Conservation (phyloP, 1,140 invertebrate species). For the Globodera rostochiensis region DNA sequence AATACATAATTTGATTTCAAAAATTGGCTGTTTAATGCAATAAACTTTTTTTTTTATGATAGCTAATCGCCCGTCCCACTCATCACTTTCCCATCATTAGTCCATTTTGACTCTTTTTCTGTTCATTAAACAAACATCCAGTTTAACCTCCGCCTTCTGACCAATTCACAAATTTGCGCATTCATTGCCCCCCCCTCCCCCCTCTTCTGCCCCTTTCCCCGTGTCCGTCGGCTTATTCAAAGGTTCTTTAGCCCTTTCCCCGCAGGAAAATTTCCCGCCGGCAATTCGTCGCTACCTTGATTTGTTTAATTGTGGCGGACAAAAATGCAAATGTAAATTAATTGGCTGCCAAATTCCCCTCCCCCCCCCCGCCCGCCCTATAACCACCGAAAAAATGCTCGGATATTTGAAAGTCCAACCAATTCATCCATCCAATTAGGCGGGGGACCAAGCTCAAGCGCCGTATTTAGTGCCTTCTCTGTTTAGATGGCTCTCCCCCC, state of each 20-base stretch:
- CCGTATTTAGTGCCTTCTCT: too few relatives aligned
- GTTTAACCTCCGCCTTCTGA: neutral
- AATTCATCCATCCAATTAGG: neutral
- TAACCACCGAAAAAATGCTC: neutral
- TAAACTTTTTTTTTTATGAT: too few relatives aligned
- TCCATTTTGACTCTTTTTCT: neutral
- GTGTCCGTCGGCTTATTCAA: neutral
- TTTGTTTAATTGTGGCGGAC: conserved; percentile 1
- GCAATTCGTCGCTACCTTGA: conserved; percentile 6
- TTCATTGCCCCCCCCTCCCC: neutral
- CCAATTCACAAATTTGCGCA: neutral
- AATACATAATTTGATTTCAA: too few relatives aligned
- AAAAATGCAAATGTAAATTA: neutral
- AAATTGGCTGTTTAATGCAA: too few relatives aligned
- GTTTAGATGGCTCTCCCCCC: neutral
- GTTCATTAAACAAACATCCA: neutral
- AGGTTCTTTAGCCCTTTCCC: neutral
- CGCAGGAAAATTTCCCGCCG: neutral
- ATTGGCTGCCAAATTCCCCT: conserved; percentile 6
- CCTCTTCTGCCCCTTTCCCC: neutral
- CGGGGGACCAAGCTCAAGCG: neutral
- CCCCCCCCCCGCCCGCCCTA: too few relatives aligned
- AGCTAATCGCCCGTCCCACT: too few relatives aligned
- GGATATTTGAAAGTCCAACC: neutral
- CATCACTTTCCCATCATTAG: too few relatives aligned